A percentile compares a stretch with the other conserved stretches of the same genome.
Evolutionary conservation across 2,113 vertebrate genomes (phyloP).

Genomic region (Pogona vitticeps): DNA sequence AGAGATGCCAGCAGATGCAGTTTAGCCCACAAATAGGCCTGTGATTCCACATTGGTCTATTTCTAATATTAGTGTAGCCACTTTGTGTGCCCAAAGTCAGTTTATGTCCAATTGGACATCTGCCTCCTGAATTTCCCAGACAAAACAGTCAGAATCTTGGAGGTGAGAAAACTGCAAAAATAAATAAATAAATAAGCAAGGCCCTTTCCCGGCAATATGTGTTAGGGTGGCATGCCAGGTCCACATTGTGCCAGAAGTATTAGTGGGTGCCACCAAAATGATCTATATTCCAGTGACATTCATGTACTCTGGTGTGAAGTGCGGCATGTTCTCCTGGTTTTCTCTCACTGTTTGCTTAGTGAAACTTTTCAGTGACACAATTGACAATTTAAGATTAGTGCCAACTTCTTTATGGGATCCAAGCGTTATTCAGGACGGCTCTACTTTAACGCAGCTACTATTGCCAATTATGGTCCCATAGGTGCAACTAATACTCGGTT

Average conservation of each 20-base stretch:
- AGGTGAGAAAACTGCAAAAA: not conserved
- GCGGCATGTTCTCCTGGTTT: not conserved
- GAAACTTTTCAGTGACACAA: not conserved
- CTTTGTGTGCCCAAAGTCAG: not conserved
- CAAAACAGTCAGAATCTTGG: not conserved
- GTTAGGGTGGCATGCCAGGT: not conserved
- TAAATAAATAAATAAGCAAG: not conserved
- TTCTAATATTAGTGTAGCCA: not conserved
- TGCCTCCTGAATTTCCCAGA: conserved; percentile 4
- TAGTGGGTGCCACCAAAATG: not conserved
- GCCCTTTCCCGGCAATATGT: not conserved
- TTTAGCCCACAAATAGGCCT: too few relatives aligned
- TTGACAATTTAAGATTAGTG: not conserved
- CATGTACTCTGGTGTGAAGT: not conserved
- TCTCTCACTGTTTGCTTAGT: not conserved
- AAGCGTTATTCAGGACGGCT: not conserved
- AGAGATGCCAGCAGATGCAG: not conserved
- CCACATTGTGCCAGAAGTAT: not conserved
- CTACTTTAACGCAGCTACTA: not conserved
- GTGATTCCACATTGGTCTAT: not conserved
- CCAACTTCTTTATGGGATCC: not conserved
- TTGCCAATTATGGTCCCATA: not conserved
- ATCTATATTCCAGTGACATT: not conserved
- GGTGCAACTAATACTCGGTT: not conserved
- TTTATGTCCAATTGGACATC: not conserved